phyloP scores from a whole-genome alignment of 2,113 vertebrate genomes.

The Parus major region DNA sequence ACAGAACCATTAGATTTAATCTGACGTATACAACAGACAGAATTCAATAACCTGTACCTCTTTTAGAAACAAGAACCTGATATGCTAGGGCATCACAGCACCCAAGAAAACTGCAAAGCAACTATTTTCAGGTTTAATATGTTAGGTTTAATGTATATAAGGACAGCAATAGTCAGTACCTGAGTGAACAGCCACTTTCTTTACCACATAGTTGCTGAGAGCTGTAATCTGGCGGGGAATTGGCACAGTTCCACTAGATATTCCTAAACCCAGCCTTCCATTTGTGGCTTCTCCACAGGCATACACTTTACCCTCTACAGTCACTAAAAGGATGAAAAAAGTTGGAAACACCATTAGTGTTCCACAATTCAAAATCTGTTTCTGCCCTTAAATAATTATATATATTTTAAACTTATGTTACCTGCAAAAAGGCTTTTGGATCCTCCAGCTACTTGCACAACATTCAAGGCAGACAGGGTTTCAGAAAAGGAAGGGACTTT shows the following conservation, averaged over 20 bases:
- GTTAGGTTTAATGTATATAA: accelerated
- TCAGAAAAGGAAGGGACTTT: slow-evolving; percentile 97
- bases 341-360: neutral
- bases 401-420: slow-evolving; percentile 38
- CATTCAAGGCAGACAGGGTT: slow-evolving; percentile 93
- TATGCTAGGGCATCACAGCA: neutral
- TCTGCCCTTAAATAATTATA: neutral
- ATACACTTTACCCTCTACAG: slow-evolving; percentile 95
- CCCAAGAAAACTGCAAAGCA: neutral
- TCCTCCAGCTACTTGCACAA: slow-evolving; percentile 96
- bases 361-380: neutral
- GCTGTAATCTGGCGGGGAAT: slow-evolving; percentile 94
- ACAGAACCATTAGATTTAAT: neutral
- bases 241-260: slow-evolving; percentile 95
- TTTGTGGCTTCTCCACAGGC: slow-evolving; percentile 98
- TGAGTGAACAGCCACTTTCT: slow-evolving; percentile 98
- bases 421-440: slow-evolving; percentile 99
- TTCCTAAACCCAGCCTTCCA: slow-evolving; percentile 90
- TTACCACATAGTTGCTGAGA: slow-evolving; percentile 96
- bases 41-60: neutral
- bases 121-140: neutral
- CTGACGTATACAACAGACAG: neutral
- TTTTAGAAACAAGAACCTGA: neutral
- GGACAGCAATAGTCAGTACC: slow-evolving; percentile 59
- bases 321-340: slow-evolving; percentile 78